Percentiles rank a stretch among this genome's conserved stretches.
These are phyloP conservation scores for Tetragnatha montana DNA, from an alignment of 2,888 invertebrate species.

Conservation along the genomic window DNA sequence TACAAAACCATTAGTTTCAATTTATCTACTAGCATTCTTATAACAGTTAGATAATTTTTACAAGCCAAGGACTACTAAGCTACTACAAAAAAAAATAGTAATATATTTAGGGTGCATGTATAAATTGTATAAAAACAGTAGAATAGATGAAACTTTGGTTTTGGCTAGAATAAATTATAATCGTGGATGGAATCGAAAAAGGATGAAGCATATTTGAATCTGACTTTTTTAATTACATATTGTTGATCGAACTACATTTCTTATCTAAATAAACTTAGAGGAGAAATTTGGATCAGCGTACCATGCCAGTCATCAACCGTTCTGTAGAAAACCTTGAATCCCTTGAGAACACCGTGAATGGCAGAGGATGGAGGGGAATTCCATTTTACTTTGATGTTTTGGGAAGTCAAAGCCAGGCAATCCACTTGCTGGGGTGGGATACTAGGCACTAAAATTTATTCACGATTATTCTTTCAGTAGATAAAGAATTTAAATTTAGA, in stretches of 20 bases:
- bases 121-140: too few relatives aligned
- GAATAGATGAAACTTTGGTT: too few relatives aligned
- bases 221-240: neutral
- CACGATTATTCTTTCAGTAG: neutral
- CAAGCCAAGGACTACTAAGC: too few relatives aligned
- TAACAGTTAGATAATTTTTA: too few relatives aligned
- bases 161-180: too few relatives aligned
- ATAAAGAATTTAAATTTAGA: neutral
- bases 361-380: conserved; percentile 92
- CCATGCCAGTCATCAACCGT: conserved; percentile 57
- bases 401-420: conserved; percentile 93
- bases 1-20: too few relatives aligned
- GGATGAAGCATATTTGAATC: too few relatives aligned
- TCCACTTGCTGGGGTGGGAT: conserved; percentile 91
- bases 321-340: conserved; percentile 79
- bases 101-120: too few relatives aligned
- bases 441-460: conserved; percentile 83
- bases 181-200: too few relatives aligned
- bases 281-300: neutral
- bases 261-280: neutral
- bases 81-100: too few relatives aligned
- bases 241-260: neutral
- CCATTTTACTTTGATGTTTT: conserved; percentile 95
- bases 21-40: too few relatives aligned
- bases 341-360: conserved; percentile 95